phyloP scores from a whole-genome alignment of 2,797 vertebrate species.

The Syngnathus acus region DNA sequence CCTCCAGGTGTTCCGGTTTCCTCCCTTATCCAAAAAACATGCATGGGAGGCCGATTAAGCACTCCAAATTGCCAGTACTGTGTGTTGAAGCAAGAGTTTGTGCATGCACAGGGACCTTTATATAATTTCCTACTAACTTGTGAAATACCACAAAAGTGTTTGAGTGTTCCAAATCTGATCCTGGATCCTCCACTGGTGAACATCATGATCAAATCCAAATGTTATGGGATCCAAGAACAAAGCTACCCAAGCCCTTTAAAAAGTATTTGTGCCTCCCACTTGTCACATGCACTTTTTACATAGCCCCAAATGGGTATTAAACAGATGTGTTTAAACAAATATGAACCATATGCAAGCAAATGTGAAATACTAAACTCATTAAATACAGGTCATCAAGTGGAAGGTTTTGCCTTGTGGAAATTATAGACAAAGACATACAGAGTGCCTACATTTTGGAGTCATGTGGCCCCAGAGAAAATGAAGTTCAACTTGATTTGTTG shows the following conservation, averaged over 20 bases:
- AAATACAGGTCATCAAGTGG: conserved; percentile 1
- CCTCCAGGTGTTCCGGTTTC: too few relatives aligned
- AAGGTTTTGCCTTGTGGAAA: background rate
- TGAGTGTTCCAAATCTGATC: conserved; percentile 2
- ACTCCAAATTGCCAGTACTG: too few relatives aligned
- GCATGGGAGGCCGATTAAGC: too few relatives aligned
- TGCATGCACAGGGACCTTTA: background rate
- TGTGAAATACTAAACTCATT: conserved; percentile 2
- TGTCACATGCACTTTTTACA: conserved; percentile 1
- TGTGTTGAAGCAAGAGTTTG: too few relatives aligned
- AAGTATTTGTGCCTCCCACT: background rate
- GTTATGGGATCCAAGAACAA: background rate
- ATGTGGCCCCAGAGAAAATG: background rate
- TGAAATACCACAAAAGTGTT: background rate
- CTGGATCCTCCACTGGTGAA: conserved; percentile 7
- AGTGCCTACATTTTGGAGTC: background rate
- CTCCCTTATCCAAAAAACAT: too few relatives aligned
- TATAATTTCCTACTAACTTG: background rate
- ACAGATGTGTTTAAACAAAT: conserved; percentile 4
- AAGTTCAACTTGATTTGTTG: conserved; percentile 1
- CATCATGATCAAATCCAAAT: conserved; percentile 4
- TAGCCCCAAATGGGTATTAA: background rate
- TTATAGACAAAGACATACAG: background rate
- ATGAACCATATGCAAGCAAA: background rate
- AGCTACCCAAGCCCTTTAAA: background rate